Conservation (phyloP, 2,797 vertebrate species). For the Discoglossus pictus region DNA sequence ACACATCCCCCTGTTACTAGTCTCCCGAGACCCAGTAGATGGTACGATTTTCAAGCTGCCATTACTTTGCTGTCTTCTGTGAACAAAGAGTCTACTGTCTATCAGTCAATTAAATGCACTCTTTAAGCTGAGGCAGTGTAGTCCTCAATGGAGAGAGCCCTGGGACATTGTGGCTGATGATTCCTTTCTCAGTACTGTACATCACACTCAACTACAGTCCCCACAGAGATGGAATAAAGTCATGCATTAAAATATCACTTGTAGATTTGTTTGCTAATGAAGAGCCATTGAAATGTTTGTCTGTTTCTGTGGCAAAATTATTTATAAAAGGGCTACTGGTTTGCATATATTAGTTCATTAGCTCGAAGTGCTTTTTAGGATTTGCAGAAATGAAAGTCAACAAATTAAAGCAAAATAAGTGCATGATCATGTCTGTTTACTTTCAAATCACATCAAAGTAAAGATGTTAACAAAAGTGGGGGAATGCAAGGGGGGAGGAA, state of each 20-base stretch:
- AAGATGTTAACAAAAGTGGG: conserved; percentile 57
- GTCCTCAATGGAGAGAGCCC: conserved; percentile 80
- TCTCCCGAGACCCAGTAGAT: conserved; percentile 82
- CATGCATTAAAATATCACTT: conserved; percentile 88
- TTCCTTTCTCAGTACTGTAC: conserved; percentile 83
- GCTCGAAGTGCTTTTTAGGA: conserved; percentile 68
- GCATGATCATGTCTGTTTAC: conserved; percentile 62
- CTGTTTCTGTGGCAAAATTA: conserved; percentile 79
- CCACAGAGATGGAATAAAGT: conserved; percentile 80
- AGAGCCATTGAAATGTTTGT: conserved; percentile 85
- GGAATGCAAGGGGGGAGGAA: conserved; percentile 20
- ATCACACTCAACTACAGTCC: conserved; percentile 79
- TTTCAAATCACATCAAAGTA: conserved; percentile 62
- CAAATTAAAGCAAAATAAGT: conserved; percentile 65
- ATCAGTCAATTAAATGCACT: conserved; percentile 89
- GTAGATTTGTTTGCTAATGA: conserved; percentile 88
- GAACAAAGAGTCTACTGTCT: conserved; percentile 87
- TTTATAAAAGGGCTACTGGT: conserved; percentile 77
- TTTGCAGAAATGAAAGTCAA: conserved; percentile 74
- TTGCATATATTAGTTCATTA: conserved; percentile 71
- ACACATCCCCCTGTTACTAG: conserved; percentile 86
- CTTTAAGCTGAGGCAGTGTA: conserved; percentile 80
- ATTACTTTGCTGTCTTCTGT: conserved; percentile 83
- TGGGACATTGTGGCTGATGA: conserved; percentile 80
- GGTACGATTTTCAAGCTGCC: conserved; percentile 85